Evolutionary conservation across 2,797 vertebrate genomes (phyloP), one percentile per base, ranked within the genome.

Genomic region (Dendrocincla tyrannina): DNA sequence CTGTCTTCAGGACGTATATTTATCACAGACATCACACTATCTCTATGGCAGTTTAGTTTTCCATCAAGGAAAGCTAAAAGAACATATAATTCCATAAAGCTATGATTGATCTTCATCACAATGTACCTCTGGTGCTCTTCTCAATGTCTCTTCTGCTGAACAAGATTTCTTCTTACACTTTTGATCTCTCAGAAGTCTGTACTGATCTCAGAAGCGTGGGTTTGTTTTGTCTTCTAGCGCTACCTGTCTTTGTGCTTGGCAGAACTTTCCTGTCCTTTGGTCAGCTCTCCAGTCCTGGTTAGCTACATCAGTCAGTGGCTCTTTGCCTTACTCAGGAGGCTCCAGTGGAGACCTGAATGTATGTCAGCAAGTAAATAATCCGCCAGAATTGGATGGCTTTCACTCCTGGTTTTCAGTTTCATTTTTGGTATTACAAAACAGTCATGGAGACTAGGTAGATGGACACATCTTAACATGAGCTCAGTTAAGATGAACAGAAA

Each of bases 1-100:
- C 91, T 91, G 70, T 93, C 95, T 90, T 97, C 90, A 93, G 94
- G 95, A 95, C 93, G 30, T 91, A 81, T 93, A 94, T 96, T 95
- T 96, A 85, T 93, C 89, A 73, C 87, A 94, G 82, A 76, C 70
- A 94, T 93, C 52, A 67, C 85, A 91, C 82, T 88, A 82, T 90
- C 77, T 96, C 93, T 87, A 44, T 74, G 83, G 67, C 87, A 67
- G 86, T 94, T 91, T 82, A 94, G 80, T 93, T 93, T 95, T 82
- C 83, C 67, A 74, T 85, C 74, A 95, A 80, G 85, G n/a, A 56
- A 90, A 87, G 67, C 80, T 91, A 90, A 93, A 96, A 91, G 88
- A 92, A 42, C 56, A 42, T 91, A 91, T 92, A 91, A 92, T 93
- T 96, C 89, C 11, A 0, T 68, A 85, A 95, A 91, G 91, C 83